A percentile compares a stretch with the other conserved stretches of the same genome.
Conservation (phyloP, 2,113 vertebrate species). For the Bubo scandiacus region DNA sequence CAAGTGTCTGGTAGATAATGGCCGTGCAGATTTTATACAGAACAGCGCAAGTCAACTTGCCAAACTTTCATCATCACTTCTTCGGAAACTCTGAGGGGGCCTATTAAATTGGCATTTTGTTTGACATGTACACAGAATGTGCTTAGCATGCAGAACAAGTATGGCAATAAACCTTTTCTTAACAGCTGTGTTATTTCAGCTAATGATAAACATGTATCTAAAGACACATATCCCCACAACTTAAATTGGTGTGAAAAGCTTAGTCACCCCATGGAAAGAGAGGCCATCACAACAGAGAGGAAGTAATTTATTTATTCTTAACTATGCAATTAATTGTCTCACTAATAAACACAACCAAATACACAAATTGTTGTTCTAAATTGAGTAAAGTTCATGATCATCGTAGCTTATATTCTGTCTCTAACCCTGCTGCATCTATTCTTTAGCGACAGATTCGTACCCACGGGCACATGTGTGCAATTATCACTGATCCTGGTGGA, state of each 20-base stretch:
- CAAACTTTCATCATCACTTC: slow-evolving; percentile 65
- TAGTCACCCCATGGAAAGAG: neutral
- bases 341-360: neutral
- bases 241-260: slow-evolving; percentile 17
- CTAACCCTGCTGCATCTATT: neutral
- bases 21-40: slow-evolving; percentile 44
- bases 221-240: neutral
- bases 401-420: neutral
- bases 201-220: slow-evolving; percentile 49
- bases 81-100: slow-evolving; percentile 52
- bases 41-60: slow-evolving; percentile 32
- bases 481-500: neutral
- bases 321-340: neutral
- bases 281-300: neutral
- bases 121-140: slow-evolving; percentile 57
- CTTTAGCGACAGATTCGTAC: neutral
- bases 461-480: neutral
- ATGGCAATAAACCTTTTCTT: slow-evolving; percentile 39
- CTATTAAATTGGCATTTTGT: slow-evolving; percentile 57
- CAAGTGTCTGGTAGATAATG: slow-evolving; percentile 54
- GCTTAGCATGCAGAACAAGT: slow-evolving; percentile 29
- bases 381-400: neutral
- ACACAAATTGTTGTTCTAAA: neutral
- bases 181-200: slow-evolving; percentile 53
- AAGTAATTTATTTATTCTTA: neutral